Evolutionary conservation across 2,888 invertebrate genomes (phyloP), one percentile per base, ranked within the genome.

Genomic region (Perithous albicinctus): DNA sequence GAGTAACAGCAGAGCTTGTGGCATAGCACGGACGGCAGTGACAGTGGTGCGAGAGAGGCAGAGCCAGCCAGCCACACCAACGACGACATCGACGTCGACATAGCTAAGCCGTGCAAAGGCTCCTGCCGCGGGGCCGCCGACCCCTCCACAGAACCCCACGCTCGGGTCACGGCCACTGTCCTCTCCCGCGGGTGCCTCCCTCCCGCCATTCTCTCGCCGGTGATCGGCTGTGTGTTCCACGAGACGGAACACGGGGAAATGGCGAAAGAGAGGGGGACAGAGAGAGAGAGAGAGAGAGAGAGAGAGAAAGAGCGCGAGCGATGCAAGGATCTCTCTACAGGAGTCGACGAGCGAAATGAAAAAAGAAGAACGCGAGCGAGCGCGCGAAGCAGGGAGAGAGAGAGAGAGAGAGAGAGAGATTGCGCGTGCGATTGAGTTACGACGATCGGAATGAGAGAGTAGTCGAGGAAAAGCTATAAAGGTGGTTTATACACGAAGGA

Each of bases 141-240:
- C 90, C 89, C 89, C 88, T 88, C 89, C 88, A 86, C 87, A 86
- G 84, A 85, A 85, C 86, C n/a, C 87, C 84, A 80, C 85, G 82
- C 89, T 81, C 89, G 88, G 91, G 91, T 92, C 91, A 91, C 90
- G 91, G 91, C 90, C 91, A 91, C 90, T 91, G 90, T 90, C 90
- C 90, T 90, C 90, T 90, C 90, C 83, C 76, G 79, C 80, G 72
- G 84, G 72, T 69, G 56, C 66, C 59, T n/a, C n/a, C n/a, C n/a
- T n/a, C 73, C 70, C 66, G 69, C n/a, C 61, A 8, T 48, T 70
- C 67, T 41, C 73, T 80, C 78, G 75, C n/a, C n/a, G n/a, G n/a
- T 84, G 83, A 85, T 85, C 84, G 82, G 59, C 70, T 66, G 66
- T 56, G 61, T 67, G 78, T 78, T 80, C 73, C 81, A 63, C 63